Evolutionary conservation across 2,888 invertebrate species (phyloP).

Genomic region (Nemotelus pantherinus): DNA sequence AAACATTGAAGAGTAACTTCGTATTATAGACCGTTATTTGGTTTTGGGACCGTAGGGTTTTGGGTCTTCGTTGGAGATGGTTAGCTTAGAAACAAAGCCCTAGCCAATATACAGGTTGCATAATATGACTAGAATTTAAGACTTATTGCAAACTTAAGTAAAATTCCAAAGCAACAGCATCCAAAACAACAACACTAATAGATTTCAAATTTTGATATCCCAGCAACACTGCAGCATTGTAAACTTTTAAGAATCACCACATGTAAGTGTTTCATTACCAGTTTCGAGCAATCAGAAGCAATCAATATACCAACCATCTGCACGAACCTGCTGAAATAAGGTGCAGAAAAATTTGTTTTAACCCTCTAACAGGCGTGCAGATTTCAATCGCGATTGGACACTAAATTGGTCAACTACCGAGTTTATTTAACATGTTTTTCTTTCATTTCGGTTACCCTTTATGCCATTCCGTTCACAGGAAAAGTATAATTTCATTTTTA

Average conservation of each 20-base stretch:
- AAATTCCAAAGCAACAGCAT: no score
- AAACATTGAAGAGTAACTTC: no score
- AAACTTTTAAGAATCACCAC: neutral
- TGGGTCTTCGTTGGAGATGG: no score
- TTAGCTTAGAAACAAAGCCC: no score
- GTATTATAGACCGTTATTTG: no score
- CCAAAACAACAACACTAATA: no score
- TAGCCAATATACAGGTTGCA: no score
- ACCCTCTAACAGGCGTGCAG: slow-evolving; percentile 39
- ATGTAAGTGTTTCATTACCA: neutral
- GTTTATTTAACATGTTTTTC: slow-evolving; percentile 19
- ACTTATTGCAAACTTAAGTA: no score
- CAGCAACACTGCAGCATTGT: neutral
- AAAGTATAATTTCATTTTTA: slow-evolving; percentile 41
- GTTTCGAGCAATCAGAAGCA: no score
- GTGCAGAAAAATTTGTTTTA: slow-evolving; percentile 42
- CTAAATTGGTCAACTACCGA: slow-evolving; percentile 8
- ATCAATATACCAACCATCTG: slow-evolving; percentile 6
- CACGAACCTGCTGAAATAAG: slow-evolving; percentile 20
- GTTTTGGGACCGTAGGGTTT: no score
- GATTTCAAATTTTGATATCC: no score
- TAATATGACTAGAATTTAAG: no score
- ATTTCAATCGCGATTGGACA: slow-evolving; percentile 34
- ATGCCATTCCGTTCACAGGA: neutral
- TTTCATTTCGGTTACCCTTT: neutral